Evolutionary conservation across 2,113 vertebrate genomes (phyloP).

Genomic region (Colaptes auratus): DNA sequence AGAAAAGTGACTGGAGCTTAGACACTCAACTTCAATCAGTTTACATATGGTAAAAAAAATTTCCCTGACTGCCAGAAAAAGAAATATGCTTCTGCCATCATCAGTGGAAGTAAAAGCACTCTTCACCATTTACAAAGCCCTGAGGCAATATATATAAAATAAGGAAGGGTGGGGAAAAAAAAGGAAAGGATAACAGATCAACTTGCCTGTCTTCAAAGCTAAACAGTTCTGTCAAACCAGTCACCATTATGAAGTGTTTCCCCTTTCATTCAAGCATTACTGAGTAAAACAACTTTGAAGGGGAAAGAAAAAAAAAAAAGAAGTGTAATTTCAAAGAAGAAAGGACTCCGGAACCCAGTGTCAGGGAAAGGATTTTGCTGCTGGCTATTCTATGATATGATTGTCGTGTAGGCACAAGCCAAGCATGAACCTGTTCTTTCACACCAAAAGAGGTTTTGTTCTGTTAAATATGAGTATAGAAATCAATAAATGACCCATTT

Average conservation of each 20-base stretch:
- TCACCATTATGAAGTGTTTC: conserved; percentile 6
- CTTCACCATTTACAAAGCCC: neutral
- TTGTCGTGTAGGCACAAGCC: conserved; percentile 28
- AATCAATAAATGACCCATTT: neutral
- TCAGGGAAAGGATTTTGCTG: conserved; percentile 48
- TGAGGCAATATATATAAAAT: neutral
- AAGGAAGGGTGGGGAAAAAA: neutral
- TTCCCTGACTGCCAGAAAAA: neutral
- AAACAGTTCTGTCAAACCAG: conserved; percentile 41
- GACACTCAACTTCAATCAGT: neutral
- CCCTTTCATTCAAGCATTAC: conserved; percentile 27
- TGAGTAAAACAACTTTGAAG: conserved; percentile 32
- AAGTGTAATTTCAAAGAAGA: conserved; percentile 35
- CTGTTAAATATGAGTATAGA: neutral
- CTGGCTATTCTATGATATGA: conserved; percentile 3
- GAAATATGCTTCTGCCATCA: neutral
- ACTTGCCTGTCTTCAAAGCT: conserved; percentile 12
- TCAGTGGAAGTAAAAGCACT: neutral
- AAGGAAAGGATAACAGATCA: conserved; percentile 1
- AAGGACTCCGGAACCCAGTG: conserved; percentile 27
- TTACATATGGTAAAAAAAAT: neutral
- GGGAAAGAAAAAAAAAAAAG: neutral
- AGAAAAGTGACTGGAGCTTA: neutral
- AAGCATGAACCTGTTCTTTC: conserved; percentile 47
- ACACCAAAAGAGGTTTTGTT: conserved; percentile 6